Base-by-base conservation (phyloP, 2,797 vertebrate species). In the Syngnathus acus region DNA sequence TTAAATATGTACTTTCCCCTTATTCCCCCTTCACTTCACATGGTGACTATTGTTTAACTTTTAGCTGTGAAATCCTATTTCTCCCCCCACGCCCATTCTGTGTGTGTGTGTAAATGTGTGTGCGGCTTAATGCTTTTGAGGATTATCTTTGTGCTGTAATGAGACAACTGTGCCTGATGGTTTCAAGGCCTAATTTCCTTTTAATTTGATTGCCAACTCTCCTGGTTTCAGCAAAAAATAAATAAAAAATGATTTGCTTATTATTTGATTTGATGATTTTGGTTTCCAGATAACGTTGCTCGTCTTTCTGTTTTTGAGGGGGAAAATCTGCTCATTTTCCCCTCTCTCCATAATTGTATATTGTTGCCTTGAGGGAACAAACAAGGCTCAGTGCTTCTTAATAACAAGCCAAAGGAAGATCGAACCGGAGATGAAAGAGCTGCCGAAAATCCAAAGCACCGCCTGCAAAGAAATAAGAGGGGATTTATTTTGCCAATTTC, bases 281-380 rank as follows among this genome's bases (percentile, higher is more conserved):
- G 63, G 67, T 86, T 86, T 82, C 67, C 65, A 82, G 79, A 83
- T 85, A 84, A 70, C 72, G 65, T 79, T 81, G 71, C 84, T 86
- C 82, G 78, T 83, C 73, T 85, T 79, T 84, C 78, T 83, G 78
- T 78, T 83, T 78, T 85, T 87, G 79, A 83, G 78, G 75, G 26
- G 26, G 6, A 66, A 71, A 74, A 79, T 87, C 79, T 72, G 73
- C 79, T 85, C 64, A 72, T 82, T 84, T 76, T 78, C 21, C 19
- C 6, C 51, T 32, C 76, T 58, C 67, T 72, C 60, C 70, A 59
- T 76, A 84, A 82, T 87, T 85, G 72, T 86, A 85, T 83, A 85
- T 86, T 82, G 82, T 90, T 91, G 88, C 88, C 87, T 90, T 89
- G 88, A 62, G 60, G 85, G 87, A 91, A 85, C 86, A 86, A 89